Base-by-base conservation (phyloP, 2,113 vertebrate species). In the Xyrauchen texanus region DNA sequence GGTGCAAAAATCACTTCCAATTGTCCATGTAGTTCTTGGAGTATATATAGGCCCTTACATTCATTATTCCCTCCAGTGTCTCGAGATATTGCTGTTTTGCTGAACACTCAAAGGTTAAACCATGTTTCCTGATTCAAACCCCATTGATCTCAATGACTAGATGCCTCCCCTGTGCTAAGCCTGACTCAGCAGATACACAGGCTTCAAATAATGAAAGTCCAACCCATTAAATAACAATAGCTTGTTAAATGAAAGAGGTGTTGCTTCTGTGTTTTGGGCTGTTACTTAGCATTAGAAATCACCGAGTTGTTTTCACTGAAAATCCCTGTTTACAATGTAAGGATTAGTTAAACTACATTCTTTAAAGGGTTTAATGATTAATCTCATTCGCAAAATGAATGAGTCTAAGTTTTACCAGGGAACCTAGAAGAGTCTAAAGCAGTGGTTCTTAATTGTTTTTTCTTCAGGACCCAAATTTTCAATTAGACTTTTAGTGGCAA, bases 31-130 rank as follows among this genome's bases (percentile, higher is more conserved):
- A 1, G 21, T 3, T 34, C 21, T 34, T 34, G 21, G 21, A 34
- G 21, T 34, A 34, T 34, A 34, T 34, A 34, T 34, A 34, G 21
- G 1, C 21, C 1, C 21, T 34, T 34, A 34, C 21, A 34, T 34
- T 34, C 1, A 34, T 34, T 34, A 34, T 34, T 34, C 21, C 21
- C 3, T 34, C 21, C 21, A 34, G 21, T 34, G 21, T 34, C 21
- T 34, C 21, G 21, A 1, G 21, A 34, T 34, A 76, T 16, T 15
- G 3, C 21, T 34, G 3, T 34, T 34, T 34, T 34, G 21, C 21
- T 34, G 21, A 34, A 34, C 21, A 34, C 45, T 79, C 63, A 70
- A 80, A 77, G 70, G 46, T 52, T 71, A 80, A 83, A 80, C 45
- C 42, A 53, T 12, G 16, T 75, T 71, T 76, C 13, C 72, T 58